These are phyloP conservation scores for Orcinus orca DNA, from an alignment of 2,113 vertebrate species.

Conservation along the genomic window DNA sequence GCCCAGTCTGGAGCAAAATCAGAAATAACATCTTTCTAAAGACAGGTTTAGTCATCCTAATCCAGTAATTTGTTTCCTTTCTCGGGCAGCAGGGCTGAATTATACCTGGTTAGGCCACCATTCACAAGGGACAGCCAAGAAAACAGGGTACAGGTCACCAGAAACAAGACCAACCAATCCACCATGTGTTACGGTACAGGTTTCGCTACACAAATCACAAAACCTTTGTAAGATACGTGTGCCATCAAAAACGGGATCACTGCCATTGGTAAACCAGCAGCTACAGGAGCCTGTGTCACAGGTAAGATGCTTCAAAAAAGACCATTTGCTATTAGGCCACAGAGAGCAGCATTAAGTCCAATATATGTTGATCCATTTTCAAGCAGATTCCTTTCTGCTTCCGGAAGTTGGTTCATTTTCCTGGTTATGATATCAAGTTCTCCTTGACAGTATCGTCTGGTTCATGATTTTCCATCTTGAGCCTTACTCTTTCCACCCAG, in stretches of 20 bases:
- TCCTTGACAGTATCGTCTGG: background rate
- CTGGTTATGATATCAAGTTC: constrained; percentile 60
- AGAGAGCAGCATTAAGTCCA: constrained; percentile 84
- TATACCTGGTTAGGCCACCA: constrained; percentile 80
- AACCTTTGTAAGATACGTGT: constrained; percentile 74
- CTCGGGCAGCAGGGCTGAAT: constrained; percentile 86
- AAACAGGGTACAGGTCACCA: background rate
- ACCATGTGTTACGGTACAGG: background rate
- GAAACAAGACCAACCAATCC: background rate
- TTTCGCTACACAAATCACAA: constrained; percentile 61
- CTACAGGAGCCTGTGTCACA: constrained; percentile 80
- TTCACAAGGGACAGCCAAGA: background rate
- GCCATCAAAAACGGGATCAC: constrained; percentile 89
- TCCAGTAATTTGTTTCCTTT: constrained; percentile 88
- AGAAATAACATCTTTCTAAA: constrained; percentile 86
- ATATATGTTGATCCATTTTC: constrained; percentile 85
- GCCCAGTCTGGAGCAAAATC: constrained; percentile 85
- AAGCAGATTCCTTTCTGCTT: constrained; percentile 85
- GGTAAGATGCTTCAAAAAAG: constrained; percentile 87
- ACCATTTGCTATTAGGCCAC: constrained; percentile 89
- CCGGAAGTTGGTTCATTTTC: constrained; percentile 77
- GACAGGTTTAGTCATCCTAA: constrained; percentile 83
- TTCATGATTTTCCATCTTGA: constrained; percentile 77
- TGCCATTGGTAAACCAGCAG: constrained; percentile 88
- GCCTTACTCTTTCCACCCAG: background rate